Percentiles rank a stretch among this genome's conserved stretches.
Evolutionary conservation across 2,113 vertebrate genomes (phyloP).

Genomic region (Heliornis fulica): DNA sequence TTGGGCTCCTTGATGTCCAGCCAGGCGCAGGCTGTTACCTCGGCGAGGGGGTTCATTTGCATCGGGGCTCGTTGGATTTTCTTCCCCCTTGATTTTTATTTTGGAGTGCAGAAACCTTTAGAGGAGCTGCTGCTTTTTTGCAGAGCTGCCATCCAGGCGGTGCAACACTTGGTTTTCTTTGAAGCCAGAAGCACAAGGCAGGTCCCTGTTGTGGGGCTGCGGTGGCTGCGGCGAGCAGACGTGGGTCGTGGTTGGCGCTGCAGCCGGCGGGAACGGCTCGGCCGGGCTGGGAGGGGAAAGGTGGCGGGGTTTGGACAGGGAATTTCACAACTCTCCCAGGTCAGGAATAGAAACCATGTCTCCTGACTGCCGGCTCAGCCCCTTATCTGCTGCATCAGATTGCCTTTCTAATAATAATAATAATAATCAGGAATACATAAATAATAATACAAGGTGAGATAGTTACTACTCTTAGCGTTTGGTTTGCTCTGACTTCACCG

Average conservation of each 20-base stretch:
- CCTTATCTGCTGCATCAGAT: not conserved
- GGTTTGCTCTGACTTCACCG: not conserved
- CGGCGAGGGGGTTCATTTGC: not conserved
- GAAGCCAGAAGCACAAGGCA: not conserved
- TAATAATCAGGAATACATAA: slow-evolving; percentile 53
- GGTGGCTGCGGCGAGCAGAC: not conserved
- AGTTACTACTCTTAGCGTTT: not conserved
- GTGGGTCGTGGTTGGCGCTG: not conserved
- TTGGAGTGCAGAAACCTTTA: not conserved
- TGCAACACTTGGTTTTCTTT: not conserved
- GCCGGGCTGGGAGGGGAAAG: not conserved
- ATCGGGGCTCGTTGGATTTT: not conserved
- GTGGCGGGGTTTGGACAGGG: not conserved
- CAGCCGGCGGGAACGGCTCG: not conserved
- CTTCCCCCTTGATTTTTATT: not conserved
- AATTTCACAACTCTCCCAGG: slow-evolving; percentile 32
- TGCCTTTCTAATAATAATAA: slow-evolving; percentile 60
- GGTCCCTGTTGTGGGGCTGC: not conserved
- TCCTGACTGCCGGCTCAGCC: slow-evolving; percentile 14
- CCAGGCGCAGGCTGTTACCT: not conserved
- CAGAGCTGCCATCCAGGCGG: not conserved
- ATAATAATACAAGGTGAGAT: slow-evolving; percentile 42
- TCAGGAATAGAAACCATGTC: slow-evolving; percentile 55
- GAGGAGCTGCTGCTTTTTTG: not conserved
- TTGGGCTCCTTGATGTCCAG: not conserved